Evolutionary conservation across 2,797 vertebrate genomes (phyloP).

Genomic region (Spinus olivaceus): DNA sequence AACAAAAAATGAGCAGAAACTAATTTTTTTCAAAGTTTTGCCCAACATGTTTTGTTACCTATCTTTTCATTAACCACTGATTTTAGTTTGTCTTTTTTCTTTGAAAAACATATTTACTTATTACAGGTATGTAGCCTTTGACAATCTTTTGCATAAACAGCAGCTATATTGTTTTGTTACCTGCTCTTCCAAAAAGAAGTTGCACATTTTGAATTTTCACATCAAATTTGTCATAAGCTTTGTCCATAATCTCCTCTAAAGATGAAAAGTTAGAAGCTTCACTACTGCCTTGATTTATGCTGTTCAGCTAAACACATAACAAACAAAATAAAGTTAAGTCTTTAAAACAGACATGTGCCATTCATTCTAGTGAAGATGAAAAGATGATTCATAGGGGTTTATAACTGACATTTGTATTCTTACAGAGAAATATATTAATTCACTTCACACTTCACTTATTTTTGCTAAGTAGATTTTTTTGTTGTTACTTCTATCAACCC

Average conservation of each 20-base stretch:
- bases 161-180: conserved; percentile 63
- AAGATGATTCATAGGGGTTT: background rate
- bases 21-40: background rate
- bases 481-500: background rate
- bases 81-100: background rate
- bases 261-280: conserved; percentile 80
- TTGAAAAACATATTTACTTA: background rate
- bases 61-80: background rate
- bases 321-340: background rate
- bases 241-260: conserved; percentile 94
- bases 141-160: background rate
- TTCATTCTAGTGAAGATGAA: background rate
- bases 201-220: conserved; percentile 90
- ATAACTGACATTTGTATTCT: background rate
- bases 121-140: background rate
- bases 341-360: background rate
- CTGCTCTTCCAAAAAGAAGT: conserved; percentile 89
- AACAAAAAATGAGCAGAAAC: background rate
- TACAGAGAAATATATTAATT: background rate
- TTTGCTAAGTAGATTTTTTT: background rate
- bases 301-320: conserved; percentile 80
- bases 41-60: background rate
- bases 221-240: conserved; percentile 92
- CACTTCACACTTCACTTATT: background rate
- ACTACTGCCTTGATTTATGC: conserved; percentile 78